Evolutionary conservation across 2,888 invertebrate genomes (phyloP).

Genomic region (Synanthedon myopaeformis): DNA sequence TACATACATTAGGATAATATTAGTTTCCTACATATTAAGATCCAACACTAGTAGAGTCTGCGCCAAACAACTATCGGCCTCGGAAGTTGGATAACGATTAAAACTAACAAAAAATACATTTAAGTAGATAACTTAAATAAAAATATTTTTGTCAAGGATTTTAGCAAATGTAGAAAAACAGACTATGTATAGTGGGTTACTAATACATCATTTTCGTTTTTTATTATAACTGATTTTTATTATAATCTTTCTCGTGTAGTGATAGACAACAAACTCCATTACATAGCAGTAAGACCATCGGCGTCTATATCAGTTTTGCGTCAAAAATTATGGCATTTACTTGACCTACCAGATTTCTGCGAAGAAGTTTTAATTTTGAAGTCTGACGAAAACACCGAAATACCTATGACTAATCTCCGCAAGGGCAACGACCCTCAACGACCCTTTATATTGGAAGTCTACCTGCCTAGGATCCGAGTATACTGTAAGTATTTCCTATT

Average conservation of each 20-base stretch:
- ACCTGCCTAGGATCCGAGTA: conserved; percentile 19
- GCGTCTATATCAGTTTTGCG: conserved; percentile 46
- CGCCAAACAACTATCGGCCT: too few relatives aligned
- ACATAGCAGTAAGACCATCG: conserved; percentile 42
- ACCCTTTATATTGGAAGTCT: conserved; percentile 54
- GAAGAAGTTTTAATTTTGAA: conserved; percentile 54
- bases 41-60: too few relatives aligned
- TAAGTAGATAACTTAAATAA: too few relatives aligned
- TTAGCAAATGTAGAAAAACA: too few relatives aligned
- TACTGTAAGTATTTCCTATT: neutral
- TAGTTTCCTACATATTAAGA: too few relatives aligned
- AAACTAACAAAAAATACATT: too few relatives aligned
- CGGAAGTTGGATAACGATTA: too few relatives aligned
- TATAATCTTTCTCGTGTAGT: conserved; percentile 15
- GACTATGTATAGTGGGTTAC: too few relatives aligned
- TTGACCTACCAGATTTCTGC: conserved; percentile 54
- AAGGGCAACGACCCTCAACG: conserved; percentile 52
- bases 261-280: conserved; percentile 40
- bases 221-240: too few relatives aligned
- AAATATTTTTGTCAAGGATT: too few relatives aligned
- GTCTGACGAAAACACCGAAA: conserved; percentile 26
- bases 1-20: too few relatives aligned
- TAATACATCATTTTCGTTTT: too few relatives aligned
- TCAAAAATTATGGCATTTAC: conserved; percentile 53
- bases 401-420: conserved; percentile 42